Conservation (phyloP, 2,888 invertebrate genomes). For the Rhagonycha fulva region DNA sequence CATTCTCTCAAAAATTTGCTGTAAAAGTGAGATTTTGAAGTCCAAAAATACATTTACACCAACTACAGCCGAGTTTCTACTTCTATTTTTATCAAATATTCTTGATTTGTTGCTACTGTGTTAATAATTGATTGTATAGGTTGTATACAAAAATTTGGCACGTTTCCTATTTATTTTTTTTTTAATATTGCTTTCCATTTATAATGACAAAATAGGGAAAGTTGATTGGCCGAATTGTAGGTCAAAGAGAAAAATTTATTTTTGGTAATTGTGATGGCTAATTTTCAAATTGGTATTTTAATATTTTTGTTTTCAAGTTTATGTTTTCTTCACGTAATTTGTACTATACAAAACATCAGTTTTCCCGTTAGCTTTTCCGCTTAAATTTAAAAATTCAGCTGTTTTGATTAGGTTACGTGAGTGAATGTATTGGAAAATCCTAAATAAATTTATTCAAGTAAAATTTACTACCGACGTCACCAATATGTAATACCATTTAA, state of each 20-base stretch:
- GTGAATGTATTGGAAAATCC: slow-evolving; percentile 25
- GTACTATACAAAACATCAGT: neutral
- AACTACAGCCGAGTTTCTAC: neutral
- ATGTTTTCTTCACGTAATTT: neutral
- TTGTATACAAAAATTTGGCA: neutral
- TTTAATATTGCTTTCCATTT: slow-evolving; percentile 39
- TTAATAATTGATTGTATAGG: neutral
- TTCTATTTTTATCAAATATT: neutral
- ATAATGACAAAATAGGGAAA: slow-evolving; percentile 42
- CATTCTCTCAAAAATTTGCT: neutral
- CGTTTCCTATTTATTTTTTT: slow-evolving; percentile 14
- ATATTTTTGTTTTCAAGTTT: neutral
- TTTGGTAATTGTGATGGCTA: slow-evolving; percentile 35
- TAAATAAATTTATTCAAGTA: slow-evolving; percentile 18
- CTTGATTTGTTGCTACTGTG: neutral
- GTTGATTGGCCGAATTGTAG: slow-evolving; percentile 41
- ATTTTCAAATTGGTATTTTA: slow-evolving; percentile 21
- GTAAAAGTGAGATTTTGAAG: neutral
- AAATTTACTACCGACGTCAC: slow-evolving; percentile 16
- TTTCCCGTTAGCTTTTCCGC: neutral
- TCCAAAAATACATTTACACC: neutral
- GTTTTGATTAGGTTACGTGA: neutral
- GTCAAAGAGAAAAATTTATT: slow-evolving; percentile 38
- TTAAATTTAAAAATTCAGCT: slow-evolving; percentile 7
- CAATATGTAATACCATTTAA: slow-evolving; percentile 15